Percentiles rank a stretch among this genome's conserved stretches.
Conservation (phyloP, 2,797 vertebrate genomes). For the Sparidentex hasta region DNA sequence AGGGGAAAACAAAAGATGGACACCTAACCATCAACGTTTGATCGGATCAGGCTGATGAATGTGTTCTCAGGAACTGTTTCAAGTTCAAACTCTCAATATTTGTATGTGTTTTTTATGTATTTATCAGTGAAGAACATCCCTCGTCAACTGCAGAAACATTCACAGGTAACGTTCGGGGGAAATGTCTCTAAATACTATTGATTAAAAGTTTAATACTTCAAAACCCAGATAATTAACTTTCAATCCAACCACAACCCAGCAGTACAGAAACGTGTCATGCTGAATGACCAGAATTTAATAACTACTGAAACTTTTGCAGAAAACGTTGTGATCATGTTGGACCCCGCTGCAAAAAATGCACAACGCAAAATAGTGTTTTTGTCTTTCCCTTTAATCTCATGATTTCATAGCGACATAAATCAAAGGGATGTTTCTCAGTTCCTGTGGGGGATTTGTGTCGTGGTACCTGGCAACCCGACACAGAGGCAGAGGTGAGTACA, state of each 20-base stretch:
- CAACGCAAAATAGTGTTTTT: no score
- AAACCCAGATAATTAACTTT: no score
- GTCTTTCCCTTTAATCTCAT: no score
- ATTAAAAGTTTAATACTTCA: no score
- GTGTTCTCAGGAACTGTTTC: neutral
- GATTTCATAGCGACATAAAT: no score
- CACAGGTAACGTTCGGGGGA: neutral
- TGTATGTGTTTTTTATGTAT: no score
- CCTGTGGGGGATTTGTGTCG: no score
- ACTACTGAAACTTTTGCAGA: neutral
- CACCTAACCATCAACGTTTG: conserved; percentile 2
- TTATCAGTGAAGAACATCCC: no score
- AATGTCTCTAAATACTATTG: neutral
- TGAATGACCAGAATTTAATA: neutral
- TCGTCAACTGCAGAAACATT: neutral
- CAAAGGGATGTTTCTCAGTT: no score
- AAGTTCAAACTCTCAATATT: neutral
- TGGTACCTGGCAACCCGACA: no score
- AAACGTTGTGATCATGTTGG: neutral
- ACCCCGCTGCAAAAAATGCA: neutral
- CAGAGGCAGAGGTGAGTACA: no score
- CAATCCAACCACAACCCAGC: no score
- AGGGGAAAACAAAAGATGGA: conserved; percentile 31
- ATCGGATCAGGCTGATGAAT: conserved; percentile 13
- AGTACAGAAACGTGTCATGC: neutral